These are phyloP conservation scores for Tolmerus cingulatus DNA, from an alignment of 2,888 invertebrate genomes.

Conservation along the genomic window DNA sequence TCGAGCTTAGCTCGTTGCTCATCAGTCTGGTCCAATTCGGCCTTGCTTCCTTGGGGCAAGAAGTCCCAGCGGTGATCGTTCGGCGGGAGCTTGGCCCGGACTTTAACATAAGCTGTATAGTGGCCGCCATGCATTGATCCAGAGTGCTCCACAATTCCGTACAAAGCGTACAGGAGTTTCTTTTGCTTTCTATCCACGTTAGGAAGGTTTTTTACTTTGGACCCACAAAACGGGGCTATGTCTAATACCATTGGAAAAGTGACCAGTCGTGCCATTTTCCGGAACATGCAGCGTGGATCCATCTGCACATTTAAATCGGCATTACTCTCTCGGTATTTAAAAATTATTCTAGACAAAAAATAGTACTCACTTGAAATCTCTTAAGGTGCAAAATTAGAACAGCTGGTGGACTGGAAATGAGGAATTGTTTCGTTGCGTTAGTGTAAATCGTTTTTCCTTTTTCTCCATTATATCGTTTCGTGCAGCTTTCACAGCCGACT, in stretches of 20 bases:
- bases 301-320: conserved; percentile 73
- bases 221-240: conserved; percentile 88
- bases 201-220: conserved; percentile 70
- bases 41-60: conserved; percentile 70
- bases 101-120: conserved; percentile 95
- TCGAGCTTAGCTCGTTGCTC: conserved; percentile 63
- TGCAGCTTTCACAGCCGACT: conserved; percentile 92
- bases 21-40: conserved; percentile 65
- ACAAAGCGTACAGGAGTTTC: conserved; percentile 84
- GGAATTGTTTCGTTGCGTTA: conserved; percentile 82
- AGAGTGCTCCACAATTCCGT: conserved; percentile 94
- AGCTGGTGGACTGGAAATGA: conserved; percentile 90
- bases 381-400: conserved; percentile 95
- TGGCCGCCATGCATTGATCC: conserved; percentile 85
- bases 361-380: conserved; percentile 75
- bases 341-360: neutral
- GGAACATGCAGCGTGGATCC: conserved; percentile 73
- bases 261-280: conserved; percentile 86
- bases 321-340: neutral
- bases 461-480: conserved; percentile 73
- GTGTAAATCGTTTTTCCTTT: conserved; percentile 80
- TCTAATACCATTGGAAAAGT: conserved; percentile 87
- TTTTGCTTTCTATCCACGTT: conserved; percentile 71
- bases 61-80: conserved; percentile 79
- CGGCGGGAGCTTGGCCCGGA: conserved; percentile 69